phyloP scores from a whole-genome alignment of 2,113 vertebrate genomes.

The Pseudorhombus dupliciocellatus region DNA sequence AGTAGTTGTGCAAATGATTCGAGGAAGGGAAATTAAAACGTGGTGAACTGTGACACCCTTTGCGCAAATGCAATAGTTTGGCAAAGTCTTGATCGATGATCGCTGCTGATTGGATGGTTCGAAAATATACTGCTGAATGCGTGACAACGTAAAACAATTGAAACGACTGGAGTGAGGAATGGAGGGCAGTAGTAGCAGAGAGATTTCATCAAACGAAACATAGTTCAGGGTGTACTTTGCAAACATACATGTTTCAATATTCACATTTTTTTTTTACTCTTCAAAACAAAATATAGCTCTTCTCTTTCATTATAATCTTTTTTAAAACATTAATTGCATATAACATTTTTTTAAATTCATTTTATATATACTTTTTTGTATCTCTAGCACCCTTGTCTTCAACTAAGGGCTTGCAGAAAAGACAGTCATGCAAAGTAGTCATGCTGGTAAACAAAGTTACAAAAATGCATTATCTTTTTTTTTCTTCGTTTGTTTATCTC shows the following conservation, averaged over 20 bases:
- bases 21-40: constrained; percentile 24
- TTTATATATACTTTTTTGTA: constrained; percentile 80
- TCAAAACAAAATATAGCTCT: constrained; percentile 87
- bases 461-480: constrained; percentile 83
- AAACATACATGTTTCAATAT: constrained; percentile 82
- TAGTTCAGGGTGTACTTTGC: constrained; percentile 80
- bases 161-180: constrained; percentile 66
- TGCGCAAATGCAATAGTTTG: constrained; percentile 53
- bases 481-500: constrained; percentile 65
- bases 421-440: constrained; percentile 87
- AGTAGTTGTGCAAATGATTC: constrained; percentile 71
- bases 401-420: constrained; percentile 85
- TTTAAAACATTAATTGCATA: constrained; percentile 85
- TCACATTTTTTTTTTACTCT: constrained; percentile 82
- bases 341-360: constrained; percentile 79
- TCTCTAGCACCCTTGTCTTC: constrained; percentile 82
- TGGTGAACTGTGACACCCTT: constrained; percentile 24
- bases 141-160: constrained; percentile 50
- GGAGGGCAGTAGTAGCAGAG: constrained; percentile 80
- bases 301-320: constrained; percentile 83
- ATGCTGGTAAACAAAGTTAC: constrained; percentile 88
- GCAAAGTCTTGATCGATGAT: constrained; percentile 49
- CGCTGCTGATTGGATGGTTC: constrained; percentile 34
- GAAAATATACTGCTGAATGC: constrained; percentile 48
- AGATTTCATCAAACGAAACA: constrained; percentile 81